These are phyloP conservation scores for Luperina nickerlii DNA, from an alignment of 2,888 invertebrate species.

Conservation along the genomic window DNA sequence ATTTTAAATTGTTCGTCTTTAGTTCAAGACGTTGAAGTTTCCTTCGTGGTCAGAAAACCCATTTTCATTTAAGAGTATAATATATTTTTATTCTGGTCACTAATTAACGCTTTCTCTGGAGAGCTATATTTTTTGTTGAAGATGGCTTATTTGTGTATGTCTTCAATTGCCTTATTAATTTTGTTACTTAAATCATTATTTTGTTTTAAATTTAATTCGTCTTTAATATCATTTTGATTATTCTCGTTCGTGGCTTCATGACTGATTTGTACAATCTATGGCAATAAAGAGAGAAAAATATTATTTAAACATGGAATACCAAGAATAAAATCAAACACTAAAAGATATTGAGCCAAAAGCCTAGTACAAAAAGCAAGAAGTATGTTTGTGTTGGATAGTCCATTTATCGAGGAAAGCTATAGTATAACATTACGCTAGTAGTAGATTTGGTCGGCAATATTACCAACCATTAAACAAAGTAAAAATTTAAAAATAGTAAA, in stretches of 20 bases:
- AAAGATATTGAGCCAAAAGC: not conserved
- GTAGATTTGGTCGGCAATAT: not conserved
- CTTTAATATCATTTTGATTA: not conserved
- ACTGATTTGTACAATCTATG: not conserved
- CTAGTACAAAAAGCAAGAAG: not conserved
- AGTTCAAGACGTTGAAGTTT: constrained; percentile 12
- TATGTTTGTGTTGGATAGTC: no score
- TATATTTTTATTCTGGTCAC: constrained; percentile 39
- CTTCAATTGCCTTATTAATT: constrained; percentile 6
- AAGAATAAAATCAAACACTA: not conserved
- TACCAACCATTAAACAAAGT: not conserved
- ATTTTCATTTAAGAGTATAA: constrained; percentile 21
- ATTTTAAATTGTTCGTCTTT: constrained; percentile 35
- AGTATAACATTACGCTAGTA: no score
- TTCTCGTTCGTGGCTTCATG: not conserved
- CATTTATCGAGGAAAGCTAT: no score
- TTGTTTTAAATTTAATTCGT: not conserved
- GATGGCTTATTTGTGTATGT: not conserved
- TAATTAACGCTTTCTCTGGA: not conserved
- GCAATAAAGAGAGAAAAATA: not conserved
- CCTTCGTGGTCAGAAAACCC: constrained; percentile 25
- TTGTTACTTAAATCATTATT: not conserved
- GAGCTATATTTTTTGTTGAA: constrained; percentile 20
- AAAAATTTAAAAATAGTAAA: not conserved
- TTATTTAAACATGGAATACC: no score